Evolutionary conservation across 2,113 vertebrate species (phyloP).

Genomic region (Periophthalmus modestus): DNA sequence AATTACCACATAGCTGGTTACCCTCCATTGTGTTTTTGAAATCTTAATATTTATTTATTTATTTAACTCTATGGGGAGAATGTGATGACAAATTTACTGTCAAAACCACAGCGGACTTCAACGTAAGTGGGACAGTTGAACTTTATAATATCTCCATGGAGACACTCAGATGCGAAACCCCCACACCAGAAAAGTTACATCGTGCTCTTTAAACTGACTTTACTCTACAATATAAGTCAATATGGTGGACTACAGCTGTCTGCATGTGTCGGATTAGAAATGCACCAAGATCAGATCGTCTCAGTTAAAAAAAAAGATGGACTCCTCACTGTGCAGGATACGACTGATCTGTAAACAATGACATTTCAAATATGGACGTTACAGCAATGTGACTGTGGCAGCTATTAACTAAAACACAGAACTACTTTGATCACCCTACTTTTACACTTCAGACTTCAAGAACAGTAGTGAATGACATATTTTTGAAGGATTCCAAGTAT

Average conservation of each 20-base stretch:
- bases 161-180: too few relatives aligned
- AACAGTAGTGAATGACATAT: not conserved
- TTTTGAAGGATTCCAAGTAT: not conserved
- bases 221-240: not conserved
- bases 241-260: not conserved
- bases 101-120: too few relatives aligned
- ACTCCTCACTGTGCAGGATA: conserved; percentile 28
- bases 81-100: too few relatives aligned
- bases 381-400: not conserved
- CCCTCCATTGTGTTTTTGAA: too few relatives aligned
- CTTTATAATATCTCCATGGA: too few relatives aligned
- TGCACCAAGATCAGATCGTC: conserved; percentile 1
- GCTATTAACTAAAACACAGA: conserved; percentile 14
- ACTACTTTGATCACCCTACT: conserved; percentile 30
- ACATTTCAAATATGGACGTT: conserved; percentile 59
- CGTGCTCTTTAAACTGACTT: too few relatives aligned
- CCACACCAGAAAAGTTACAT: too few relatives aligned
- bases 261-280: conserved; percentile 17
- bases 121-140: too few relatives aligned
- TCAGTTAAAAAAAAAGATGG: conserved; percentile 56
- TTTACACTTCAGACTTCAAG: not conserved
- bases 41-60: too few relatives aligned
- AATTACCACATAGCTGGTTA: too few relatives aligned
- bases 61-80: too few relatives aligned
- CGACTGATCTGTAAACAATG: conserved; percentile 58